Evolutionary conservation across 2,888 invertebrate species (phyloP).

Genomic region (Aricia artaxerxes): DNA sequence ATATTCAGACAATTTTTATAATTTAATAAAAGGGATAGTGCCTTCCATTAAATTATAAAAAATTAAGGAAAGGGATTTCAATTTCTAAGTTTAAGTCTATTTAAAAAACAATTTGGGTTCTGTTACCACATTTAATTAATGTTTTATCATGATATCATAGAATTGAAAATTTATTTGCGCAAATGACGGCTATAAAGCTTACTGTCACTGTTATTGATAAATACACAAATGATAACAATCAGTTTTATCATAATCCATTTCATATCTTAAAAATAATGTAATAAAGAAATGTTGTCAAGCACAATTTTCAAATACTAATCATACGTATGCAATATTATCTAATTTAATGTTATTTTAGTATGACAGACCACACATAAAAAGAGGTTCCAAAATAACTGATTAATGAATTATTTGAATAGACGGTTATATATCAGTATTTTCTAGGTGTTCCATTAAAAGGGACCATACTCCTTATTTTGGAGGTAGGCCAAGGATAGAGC

Average conservation of each 20-base stretch:
- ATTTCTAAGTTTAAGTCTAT: too few relatives aligned
- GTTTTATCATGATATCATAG: too few relatives aligned
- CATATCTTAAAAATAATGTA: not conserved
- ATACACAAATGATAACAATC: not conserved
- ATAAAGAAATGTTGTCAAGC: constrained; percentile 1
- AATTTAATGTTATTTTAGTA: not conserved
- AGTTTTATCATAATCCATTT: constrained; percentile 13
- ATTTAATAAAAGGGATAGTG: too few relatives aligned
- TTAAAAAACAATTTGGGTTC: too few relatives aligned
- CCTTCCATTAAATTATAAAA: too few relatives aligned
- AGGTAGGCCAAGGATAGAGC: not conserved
- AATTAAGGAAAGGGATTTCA: too few relatives aligned
- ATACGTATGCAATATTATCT: not conserved
- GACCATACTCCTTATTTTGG: not conserved
- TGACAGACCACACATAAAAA: too few relatives aligned
- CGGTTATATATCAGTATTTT: too few relatives aligned
- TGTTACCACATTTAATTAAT: too few relatives aligned
- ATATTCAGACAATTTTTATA: too few relatives aligned
- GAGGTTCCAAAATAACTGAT: not conserved
- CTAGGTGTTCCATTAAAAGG: too few relatives aligned
- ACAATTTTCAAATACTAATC: not conserved
- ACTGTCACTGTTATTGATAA: not conserved
- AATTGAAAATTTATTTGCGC: too few relatives aligned
- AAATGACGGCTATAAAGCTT: not conserved
- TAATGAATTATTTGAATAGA: not conserved